Conservation (phyloP, 2,797 vertebrate species). For the Melopsittacus undulatus region DNA sequence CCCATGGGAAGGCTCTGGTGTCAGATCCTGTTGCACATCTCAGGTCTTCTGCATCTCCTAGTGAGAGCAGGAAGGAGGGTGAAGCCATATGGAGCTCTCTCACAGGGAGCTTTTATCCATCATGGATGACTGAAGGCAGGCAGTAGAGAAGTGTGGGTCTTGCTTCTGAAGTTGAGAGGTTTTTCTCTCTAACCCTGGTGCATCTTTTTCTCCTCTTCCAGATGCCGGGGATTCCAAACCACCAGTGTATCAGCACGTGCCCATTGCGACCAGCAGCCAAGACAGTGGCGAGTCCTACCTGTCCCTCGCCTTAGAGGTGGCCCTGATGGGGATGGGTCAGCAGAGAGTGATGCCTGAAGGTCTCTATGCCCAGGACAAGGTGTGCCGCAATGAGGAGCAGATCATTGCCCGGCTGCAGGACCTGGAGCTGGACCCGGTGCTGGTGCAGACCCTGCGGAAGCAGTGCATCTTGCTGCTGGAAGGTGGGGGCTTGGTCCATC, state of each 20-base stretch:
- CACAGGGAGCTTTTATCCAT: neutral
- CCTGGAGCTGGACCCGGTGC: conserved; percentile 88
- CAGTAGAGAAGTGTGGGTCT: neutral
- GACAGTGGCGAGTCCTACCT: conserved; percentile 91
- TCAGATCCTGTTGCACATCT: neutral
- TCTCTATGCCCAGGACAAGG: conserved; percentile 96
- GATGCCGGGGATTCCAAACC: conserved; percentile 89
- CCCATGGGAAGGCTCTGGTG: neutral
- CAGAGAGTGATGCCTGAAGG: conserved; percentile 98
- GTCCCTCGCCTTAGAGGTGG: conserved; percentile 93
- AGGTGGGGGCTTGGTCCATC: conserved; percentile 75
- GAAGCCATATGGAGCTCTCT: neutral
- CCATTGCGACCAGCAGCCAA: conserved; percentile 81
- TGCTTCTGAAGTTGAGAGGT: neutral
- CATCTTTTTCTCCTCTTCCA: conserved; percentile 62
- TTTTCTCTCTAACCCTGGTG: neutral
- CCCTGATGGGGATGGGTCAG: conserved; percentile 97
- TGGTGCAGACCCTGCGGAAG: conserved; percentile 92
- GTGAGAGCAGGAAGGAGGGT: neutral
- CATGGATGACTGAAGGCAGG: fast-evolving
- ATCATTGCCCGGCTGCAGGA: conserved; percentile 93
- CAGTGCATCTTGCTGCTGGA: conserved; percentile 93
- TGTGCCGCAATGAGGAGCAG: conserved; percentile 97
- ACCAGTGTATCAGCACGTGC: conserved; percentile 92
- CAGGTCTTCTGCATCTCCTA: neutral